phyloP scores from a whole-genome alignment of 2,888 invertebrate genomes.

The Leucophenga maculata region DNA sequence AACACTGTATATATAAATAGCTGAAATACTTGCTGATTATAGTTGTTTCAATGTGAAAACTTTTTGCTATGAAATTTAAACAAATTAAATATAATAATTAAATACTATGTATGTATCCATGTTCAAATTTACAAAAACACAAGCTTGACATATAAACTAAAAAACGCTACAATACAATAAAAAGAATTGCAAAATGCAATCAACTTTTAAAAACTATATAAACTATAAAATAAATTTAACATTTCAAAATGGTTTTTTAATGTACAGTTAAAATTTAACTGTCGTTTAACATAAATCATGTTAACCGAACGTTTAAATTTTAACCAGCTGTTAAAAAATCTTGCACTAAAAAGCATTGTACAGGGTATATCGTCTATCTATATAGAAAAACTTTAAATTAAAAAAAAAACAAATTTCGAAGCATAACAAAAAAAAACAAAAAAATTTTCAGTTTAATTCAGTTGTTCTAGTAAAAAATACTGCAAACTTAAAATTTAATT shows the following conservation, averaged over 20 bases:
- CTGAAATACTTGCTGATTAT: constrained; percentile 69
- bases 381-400: no score
- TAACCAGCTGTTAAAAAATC: neutral
- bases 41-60: constrained; percentile 34
- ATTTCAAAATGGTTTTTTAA: constrained; percentile 11
- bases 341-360: constrained; percentile 46
- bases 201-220: constrained; percentile 38
- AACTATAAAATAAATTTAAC: constrained; percentile 24
- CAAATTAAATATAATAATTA: neutral
- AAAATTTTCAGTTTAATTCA: neutral
- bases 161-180: neutral
- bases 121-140: neutral
- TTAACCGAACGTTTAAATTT: no score
- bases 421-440: neutral
- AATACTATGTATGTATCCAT: neutral
- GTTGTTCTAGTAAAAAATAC: constrained; percentile 47
- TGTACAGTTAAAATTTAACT: no score
- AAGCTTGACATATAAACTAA: neutral
- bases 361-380: constrained; percentile 50
- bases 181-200: constrained; percentile 67
- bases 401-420: no score
- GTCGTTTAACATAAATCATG: no score
- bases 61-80: constrained; percentile 2
- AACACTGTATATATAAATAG: constrained; percentile 61
- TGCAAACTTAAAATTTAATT: constrained; percentile 42